Evolutionary conservation across 2,797 vertebrate species (phyloP).

Genomic region (Dipus sagitta): DNA sequence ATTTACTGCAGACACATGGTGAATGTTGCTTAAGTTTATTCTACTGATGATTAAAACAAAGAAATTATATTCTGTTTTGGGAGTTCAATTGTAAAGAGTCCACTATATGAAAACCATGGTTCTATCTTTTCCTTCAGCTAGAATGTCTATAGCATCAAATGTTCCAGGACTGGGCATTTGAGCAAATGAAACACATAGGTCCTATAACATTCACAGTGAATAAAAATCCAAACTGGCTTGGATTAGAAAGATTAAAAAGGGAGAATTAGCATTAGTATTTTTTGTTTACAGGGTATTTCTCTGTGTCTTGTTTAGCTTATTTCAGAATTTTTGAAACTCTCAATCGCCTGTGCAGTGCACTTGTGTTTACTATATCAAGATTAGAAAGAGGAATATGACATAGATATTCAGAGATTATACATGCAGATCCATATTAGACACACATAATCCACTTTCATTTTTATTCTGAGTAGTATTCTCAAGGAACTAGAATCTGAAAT

Average conservation of each 20-base stretch:
- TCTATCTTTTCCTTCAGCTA: constrained; percentile 78
- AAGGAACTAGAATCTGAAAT: constrained; percentile 2
- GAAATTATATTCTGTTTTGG: constrained; percentile 91
- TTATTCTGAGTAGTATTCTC: constrained; percentile 9
- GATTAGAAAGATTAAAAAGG: constrained; percentile 87
- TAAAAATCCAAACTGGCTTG: constrained; percentile 87
- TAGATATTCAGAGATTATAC: neutral
- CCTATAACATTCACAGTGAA: constrained; percentile 86
- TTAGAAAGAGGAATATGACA: constrained; percentile 4
- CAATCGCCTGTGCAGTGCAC: neutral
- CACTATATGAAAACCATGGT: constrained; percentile 82
- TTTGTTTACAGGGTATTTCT: neutral
- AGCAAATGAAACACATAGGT: constrained; percentile 89
- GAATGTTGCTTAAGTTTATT: constrained; percentile 87
- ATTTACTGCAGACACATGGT: constrained; percentile 86
- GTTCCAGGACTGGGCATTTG: constrained; percentile 87
- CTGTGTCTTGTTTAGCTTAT: constrained; percentile 10
- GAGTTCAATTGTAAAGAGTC: constrained; percentile 85
- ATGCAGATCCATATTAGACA: neutral
- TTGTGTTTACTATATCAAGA: neutral
- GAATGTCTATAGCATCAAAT: constrained; percentile 90
- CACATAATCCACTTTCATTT: constrained; percentile 1
- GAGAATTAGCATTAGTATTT: constrained; percentile 8
- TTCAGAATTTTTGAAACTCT: constrained; percentile 23
- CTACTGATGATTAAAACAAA: constrained; percentile 88